Evolutionary conservation across 2,113 vertebrate genomes (phyloP).

Genomic region (Pandion haliaetus): DNA sequence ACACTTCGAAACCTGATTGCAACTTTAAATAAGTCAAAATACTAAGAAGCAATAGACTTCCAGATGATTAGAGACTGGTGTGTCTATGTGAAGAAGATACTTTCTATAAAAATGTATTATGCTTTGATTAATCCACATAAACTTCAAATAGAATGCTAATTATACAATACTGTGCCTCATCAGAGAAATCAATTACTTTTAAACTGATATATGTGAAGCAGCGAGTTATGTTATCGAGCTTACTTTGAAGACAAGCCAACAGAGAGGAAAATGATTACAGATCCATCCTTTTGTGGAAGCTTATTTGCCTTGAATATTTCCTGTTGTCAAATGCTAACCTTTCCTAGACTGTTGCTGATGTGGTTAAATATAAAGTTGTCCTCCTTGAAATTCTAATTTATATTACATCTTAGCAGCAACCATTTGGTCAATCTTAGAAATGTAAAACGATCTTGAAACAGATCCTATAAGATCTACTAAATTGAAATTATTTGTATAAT

Average conservation of each 20-base stretch:
- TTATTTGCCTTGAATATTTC: background rate
- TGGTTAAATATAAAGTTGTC: background rate
- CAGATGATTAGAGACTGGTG: background rate
- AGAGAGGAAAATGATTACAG: conserved; percentile 20
- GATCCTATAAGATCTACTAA: background rate
- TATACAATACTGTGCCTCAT: conserved; percentile 23
- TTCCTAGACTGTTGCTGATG: background rate
- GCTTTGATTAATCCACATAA: conserved; percentile 39
- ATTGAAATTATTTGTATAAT: conserved; percentile 10
- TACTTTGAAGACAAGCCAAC: conserved; percentile 40
- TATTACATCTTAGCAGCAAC: background rate
- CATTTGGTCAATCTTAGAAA: background rate
- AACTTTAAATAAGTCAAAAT: background rate
- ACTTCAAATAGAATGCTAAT: conserved; percentile 47
- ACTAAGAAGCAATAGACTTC: background rate
- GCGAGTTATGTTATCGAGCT: conserved; percentile 21
- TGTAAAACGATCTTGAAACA: background rate
- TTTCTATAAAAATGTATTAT: background rate
- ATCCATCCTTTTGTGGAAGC: background rate
- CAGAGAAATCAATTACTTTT: conserved; percentile 58
- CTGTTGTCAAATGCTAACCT: conserved; percentile 28
- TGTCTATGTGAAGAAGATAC: background rate
- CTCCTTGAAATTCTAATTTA: conserved; percentile 8
- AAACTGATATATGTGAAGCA: conserved; percentile 34
- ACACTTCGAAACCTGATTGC: background rate